These are phyloP conservation scores for Tetanocera ferruginea DNA, from an alignment of 2,888 invertebrate genomes.

Conservation along the genomic window DNA sequence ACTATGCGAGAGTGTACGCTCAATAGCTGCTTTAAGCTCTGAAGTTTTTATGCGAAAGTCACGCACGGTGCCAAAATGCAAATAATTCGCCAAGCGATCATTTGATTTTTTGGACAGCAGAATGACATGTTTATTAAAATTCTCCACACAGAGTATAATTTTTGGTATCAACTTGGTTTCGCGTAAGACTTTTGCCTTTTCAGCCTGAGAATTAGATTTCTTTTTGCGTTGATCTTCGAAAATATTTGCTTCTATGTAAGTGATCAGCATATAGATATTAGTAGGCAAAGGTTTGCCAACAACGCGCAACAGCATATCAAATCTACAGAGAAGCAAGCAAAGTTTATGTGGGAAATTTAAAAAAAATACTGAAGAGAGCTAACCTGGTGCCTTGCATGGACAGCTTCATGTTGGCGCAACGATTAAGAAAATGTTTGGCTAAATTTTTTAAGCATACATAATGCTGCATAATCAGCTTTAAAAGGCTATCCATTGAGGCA, in stretches of 20 bases:
- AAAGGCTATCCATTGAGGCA: conserved; percentile 72
- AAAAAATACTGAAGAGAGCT: conserved; percentile 35
- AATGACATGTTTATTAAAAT: conserved; percentile 74
- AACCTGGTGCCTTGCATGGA: conserved; percentile 60
- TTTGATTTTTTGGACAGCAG: conserved; percentile 74
- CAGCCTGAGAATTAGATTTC: conserved; percentile 67
- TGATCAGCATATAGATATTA: conserved; percentile 73
- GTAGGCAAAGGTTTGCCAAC: conserved; percentile 73
- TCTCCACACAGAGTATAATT: conserved; percentile 75
- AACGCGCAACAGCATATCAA: conserved; percentile 71
- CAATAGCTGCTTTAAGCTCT: conserved; percentile 72
- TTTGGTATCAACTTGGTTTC: conserved; percentile 76
- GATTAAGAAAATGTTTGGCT: conserved; percentile 74
- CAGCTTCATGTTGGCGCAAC: conserved; percentile 66
- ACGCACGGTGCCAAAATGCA: conserved; percentile 75
- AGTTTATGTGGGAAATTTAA: background rate
- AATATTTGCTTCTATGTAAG: conserved; percentile 72
- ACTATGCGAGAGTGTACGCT: conserved; percentile 65
- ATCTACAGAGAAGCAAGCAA: conserved; percentile 62
- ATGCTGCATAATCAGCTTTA: conserved; percentile 73
- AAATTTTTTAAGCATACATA: conserved; percentile 73
- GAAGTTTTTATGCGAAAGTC: conserved; percentile 75
- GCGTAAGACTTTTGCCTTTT: conserved; percentile 72
- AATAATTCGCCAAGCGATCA: conserved; percentile 70
- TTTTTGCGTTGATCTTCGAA: conserved; percentile 57